A percentile compares a stretch with the other conserved stretches of the same genome.
These are phyloP conservation scores for Phrynocephalus versicolor DNA, from an alignment of 2,113 vertebrate genomes.

Conservation along the genomic window DNA sequence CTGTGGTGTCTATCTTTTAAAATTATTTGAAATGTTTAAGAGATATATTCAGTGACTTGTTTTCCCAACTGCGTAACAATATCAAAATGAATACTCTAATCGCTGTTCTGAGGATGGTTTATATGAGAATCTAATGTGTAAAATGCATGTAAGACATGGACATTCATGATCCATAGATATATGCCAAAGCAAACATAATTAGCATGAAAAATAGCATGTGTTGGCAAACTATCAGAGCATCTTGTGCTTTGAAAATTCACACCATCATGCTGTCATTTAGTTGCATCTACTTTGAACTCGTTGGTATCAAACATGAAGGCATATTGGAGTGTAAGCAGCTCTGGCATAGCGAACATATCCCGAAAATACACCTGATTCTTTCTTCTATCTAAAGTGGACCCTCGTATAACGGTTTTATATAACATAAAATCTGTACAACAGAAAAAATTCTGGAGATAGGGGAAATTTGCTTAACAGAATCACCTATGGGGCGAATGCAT, in stretches of 20 bases:
- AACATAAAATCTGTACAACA: too few species aligned
- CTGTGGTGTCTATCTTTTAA: background rate
- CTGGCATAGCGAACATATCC: background rate
- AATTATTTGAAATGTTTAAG: background rate
- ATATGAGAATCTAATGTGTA: background rate
- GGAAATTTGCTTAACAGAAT: too few species aligned
- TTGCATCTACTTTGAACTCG: background rate
- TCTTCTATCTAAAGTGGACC: too few species aligned
- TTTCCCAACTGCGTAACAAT: background rate
- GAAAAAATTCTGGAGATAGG: too few species aligned
- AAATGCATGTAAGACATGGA: background rate
- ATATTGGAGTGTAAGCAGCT: background rate
- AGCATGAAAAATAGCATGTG: background rate
- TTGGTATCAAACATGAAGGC: background rate
- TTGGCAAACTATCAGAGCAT: background rate
- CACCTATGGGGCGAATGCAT: too few species aligned
- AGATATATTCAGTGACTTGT: background rate
- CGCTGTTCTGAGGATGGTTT: background rate
- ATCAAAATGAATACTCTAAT: background rate
- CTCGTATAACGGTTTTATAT: too few species aligned
- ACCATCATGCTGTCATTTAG: background rate
- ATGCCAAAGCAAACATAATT: background rate
- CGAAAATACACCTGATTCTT: background rate
- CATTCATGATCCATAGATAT: background rate
- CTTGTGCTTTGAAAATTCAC: background rate